These are phyloP conservation scores for Hapalemur alaotrensis DNA, from an alignment of 2,797 vertebrate species.

Conservation along the genomic window DNA sequence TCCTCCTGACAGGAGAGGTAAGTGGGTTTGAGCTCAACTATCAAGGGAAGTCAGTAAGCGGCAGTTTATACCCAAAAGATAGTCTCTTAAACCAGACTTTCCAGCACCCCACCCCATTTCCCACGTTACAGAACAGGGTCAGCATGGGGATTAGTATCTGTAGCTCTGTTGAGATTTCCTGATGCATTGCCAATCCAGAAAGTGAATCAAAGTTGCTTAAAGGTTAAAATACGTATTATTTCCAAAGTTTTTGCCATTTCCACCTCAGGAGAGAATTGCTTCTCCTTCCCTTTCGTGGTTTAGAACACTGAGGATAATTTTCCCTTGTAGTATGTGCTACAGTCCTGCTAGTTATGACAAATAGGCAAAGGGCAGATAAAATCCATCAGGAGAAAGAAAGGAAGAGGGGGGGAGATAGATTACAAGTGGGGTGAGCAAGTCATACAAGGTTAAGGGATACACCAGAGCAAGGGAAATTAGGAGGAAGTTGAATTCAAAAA, in stretches of 20 bases:
- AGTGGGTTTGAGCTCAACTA: slow-evolving; percentile 77
- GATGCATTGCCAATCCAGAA: slow-evolving; percentile 31
- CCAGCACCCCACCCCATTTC: neutral
- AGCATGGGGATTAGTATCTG: neutral
- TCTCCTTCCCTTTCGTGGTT: slow-evolving; percentile 18
- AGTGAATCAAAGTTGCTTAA: slow-evolving; percentile 35
- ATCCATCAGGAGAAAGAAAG: neutral
- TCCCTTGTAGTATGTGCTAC: neutral
- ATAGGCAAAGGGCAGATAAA: slow-evolving; percentile 26
- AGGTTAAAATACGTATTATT: slow-evolving; percentile 27
- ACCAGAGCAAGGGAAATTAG: neutral
- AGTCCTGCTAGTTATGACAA: slow-evolving; percentile 18
- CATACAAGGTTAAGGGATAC: neutral
- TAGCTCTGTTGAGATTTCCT: slow-evolving; percentile 32
- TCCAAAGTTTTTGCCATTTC: neutral
- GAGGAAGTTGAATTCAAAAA: slow-evolving; percentile 35
- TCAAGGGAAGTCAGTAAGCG: slow-evolving; percentile 58
- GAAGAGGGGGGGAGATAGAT: neutral
- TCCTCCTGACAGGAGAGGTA: slow-evolving; percentile 77
- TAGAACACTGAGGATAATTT: slow-evolving; percentile 23
- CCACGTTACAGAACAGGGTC: neutral
- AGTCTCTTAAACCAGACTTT: slow-evolving; percentile 44
- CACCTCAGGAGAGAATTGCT: neutral
- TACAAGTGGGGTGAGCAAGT: neutral
- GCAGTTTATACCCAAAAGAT: slow-evolving; percentile 25